These are phyloP conservation scores for Patella pellucida DNA, from an alignment of 2,888 invertebrate species.

Conservation along the genomic window DNA sequence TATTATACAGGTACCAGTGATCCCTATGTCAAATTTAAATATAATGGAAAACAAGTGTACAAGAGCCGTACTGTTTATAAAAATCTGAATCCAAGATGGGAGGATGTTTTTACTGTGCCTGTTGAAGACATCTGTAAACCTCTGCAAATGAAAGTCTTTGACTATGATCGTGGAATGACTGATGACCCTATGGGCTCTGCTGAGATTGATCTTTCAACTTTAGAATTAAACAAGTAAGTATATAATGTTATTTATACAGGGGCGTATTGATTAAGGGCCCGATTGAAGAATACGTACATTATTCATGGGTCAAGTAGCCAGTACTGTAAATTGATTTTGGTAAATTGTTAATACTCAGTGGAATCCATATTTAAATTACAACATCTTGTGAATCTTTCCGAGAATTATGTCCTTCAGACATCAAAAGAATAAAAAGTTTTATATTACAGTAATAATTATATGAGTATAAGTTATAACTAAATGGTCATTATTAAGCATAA, in stretches of 20 bases:
- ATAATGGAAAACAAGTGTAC: conserved; percentile 86
- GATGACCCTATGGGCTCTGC: conserved; percentile 99
- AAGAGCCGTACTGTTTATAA: conserved; percentile 95
- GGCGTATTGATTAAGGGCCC: too few relatives aligned
- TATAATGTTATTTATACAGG: not conserved
- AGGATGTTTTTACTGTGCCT: conserved; percentile 91
- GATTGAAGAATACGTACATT: too few relatives aligned
- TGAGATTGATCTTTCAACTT: conserved; percentile 83
- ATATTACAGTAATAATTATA: too few relatives aligned
- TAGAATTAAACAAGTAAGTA: conserved; percentile 79
- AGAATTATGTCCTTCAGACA: too few relatives aligned
- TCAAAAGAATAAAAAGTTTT: too few relatives aligned
- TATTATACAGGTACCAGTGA: conserved; percentile 85
- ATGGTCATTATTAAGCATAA: too few relatives aligned
- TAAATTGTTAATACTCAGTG: too few relatives aligned
- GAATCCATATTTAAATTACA: too few relatives aligned
- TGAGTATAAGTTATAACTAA: too few relatives aligned
- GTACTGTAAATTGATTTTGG: too few relatives aligned
- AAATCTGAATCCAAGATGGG: conserved; percentile 97
- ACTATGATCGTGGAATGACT: conserved; percentile 94
- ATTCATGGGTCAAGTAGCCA: too few relatives aligned
- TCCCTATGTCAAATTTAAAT: conserved; percentile 97
- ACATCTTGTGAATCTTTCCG: too few relatives aligned
- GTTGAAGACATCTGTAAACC: conserved; percentile 66
- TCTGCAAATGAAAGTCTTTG: conserved; percentile 79